These are phyloP conservation scores for Pristionchus arcanus DNA, from an alignment of 2,888 invertebrate species.

Conservation along the genomic window DNA sequence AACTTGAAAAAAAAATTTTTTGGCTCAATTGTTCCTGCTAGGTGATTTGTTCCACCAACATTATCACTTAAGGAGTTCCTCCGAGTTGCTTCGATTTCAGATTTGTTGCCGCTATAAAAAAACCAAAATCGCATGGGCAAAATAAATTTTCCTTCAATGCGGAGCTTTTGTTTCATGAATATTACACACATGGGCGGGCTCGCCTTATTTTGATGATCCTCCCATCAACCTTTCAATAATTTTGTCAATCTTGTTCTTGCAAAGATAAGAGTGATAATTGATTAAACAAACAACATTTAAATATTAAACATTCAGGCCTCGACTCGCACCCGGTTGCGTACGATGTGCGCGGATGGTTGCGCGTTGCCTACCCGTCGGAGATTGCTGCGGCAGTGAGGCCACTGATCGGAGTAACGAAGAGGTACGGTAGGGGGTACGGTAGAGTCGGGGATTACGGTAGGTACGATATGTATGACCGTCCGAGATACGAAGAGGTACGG, in stretches of 20 bases:
- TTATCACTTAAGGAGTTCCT: no score
- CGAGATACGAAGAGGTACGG: no score
- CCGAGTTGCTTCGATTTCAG: no score
- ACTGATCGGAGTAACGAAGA: constrained; percentile 56
- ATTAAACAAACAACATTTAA: no score
- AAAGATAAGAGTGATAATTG: no score
- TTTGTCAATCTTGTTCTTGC: no score
- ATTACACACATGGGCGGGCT: neutral
- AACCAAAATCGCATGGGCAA: no score
- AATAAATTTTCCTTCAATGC: neutral
- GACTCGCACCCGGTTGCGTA: constrained; percentile 62
- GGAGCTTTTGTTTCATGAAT: neutral
- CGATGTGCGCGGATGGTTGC: constrained; percentile 69
- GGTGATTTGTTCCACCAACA: no score
- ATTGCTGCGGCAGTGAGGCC: constrained; percentile 57
- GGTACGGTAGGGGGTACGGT: constrained; percentile 22
- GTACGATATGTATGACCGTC: no score
- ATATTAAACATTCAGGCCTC: constrained; percentile 14
- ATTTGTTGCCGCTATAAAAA: no score
- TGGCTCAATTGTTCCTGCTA: no score
- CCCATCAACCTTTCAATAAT: neutral
- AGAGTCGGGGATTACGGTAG: neutral
- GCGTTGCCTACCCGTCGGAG: constrained; percentile 68
- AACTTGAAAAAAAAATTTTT: no score
- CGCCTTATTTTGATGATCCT: neutral